phyloP scores from a whole-genome alignment of 1,140 invertebrate species.

The Cyclina sinensis region DNA sequence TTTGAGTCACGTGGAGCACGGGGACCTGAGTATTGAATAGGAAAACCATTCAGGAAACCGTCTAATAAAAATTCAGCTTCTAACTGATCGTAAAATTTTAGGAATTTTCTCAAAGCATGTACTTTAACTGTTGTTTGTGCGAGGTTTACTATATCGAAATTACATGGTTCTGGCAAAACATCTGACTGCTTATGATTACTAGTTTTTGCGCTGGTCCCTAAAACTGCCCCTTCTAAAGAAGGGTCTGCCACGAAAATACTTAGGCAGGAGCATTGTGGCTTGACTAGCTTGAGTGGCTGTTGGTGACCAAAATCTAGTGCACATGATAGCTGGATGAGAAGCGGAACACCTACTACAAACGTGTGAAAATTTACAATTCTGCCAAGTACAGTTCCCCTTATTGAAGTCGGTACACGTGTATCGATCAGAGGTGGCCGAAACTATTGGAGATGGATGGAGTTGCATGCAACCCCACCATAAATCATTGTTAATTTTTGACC shows the following conservation, averaged over 20 bases:
- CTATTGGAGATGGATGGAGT: background rate
- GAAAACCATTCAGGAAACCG: conserved; percentile 52
- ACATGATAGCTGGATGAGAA: background rate
- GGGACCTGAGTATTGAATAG: conserved; percentile 1
- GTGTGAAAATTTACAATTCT: background rate
- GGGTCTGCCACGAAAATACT: background rate
- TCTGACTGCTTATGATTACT: background rate
- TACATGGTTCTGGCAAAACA: background rate
- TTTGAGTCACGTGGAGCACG: background rate
- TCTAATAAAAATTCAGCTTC: background rate
- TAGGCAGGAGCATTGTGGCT: no score
- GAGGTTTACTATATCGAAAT: background rate
- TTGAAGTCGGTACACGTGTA: background rate
- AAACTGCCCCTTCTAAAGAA: no score
- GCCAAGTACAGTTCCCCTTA: background rate
- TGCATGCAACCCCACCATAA: conserved; percentile 23
- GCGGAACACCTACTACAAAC: background rate
- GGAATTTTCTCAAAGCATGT: background rate
- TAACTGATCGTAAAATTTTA: background rate
- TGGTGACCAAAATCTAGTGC: background rate
- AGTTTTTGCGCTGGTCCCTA: background rate
- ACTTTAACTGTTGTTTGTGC: background rate
- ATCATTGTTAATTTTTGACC: conserved; percentile 20
- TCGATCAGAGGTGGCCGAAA: background rate
- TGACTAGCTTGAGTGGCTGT: background rate